These are phyloP conservation scores for Morus bassanus DNA, from an alignment of 2,797 vertebrate species.

Conservation along the genomic window DNA sequence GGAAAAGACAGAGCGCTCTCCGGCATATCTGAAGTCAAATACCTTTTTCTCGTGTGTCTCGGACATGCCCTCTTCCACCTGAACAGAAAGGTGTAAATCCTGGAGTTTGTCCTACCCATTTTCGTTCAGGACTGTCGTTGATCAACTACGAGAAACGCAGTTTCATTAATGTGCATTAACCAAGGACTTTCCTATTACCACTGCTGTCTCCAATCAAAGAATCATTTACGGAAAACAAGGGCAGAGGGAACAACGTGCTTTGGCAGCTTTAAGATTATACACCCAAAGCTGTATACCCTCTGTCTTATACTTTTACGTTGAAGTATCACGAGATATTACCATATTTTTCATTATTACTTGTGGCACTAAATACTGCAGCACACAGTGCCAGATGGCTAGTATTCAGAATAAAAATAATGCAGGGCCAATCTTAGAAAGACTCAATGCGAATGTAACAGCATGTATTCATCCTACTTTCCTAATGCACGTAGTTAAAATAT, in stretches of 20 bases:
- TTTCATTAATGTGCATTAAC: constrained; percentile 28
- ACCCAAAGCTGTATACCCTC: constrained; percentile 41
- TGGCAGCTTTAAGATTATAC: constrained; percentile 36
- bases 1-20: not conserved
- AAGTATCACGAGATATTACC: constrained; percentile 54
- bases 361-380: constrained; percentile 55
- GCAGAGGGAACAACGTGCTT: constrained; percentile 44
- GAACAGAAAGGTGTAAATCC: not conserved
- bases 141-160: not conserved
- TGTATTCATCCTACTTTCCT: constrained; percentile 34
- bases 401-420: constrained; percentile 62
- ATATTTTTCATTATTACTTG: constrained; percentile 64
- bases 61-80: not conserved
- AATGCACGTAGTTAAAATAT: constrained; percentile 46
- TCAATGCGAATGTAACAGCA: constrained; percentile 19
- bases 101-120: not conserved
- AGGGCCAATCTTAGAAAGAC: constrained; percentile 37
- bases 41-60: not conserved
- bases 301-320: constrained; percentile 41
- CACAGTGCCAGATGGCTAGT: constrained; percentile 57
- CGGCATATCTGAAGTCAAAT: not conserved
- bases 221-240: constrained; percentile 56
- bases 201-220: constrained; percentile 42
- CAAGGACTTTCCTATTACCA: not conserved
- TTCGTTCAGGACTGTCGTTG: not conserved